Conservation (phyloP, 2,888 invertebrate genomes). For the Caenorhabditis sinica region DNA sequence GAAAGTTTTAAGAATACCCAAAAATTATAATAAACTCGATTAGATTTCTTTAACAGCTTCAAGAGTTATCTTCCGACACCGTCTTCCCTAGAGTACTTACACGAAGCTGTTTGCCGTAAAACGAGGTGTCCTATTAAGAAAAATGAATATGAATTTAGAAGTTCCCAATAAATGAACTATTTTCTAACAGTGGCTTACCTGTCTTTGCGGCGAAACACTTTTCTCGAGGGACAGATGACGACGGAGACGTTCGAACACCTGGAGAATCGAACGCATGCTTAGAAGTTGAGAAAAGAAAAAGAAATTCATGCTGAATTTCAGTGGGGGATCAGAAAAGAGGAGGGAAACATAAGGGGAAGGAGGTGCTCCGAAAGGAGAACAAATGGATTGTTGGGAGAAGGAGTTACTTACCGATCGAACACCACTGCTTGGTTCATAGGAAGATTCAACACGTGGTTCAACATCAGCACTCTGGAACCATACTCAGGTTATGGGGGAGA, state of each 20-base stretch:
- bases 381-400: constrained; percentile 3
- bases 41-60: constrained; percentile 36
- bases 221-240: constrained; percentile 81
- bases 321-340: too few species aligned
- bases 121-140: constrained; percentile 56
- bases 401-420: constrained; percentile 62
- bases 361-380: constrained; percentile 18
- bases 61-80: constrained; percentile 31
- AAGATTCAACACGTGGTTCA: constrained; percentile 70
- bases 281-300: constrained; percentile 56
- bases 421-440: constrained; percentile 60
- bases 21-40: constrained; percentile 9
- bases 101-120: constrained; percentile 62
- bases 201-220: constrained; percentile 73
- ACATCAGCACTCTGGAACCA: constrained; percentile 70
- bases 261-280: constrained; percentile 62
- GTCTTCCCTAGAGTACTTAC: constrained; percentile 35
- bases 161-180: constrained; percentile 1
- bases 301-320: constrained; percentile 52
- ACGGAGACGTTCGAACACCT: constrained; percentile 76
- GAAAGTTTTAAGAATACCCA: constrained; percentile 10
- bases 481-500: constrained; percentile 2
- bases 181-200: constrained; percentile 37
- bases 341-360: constrained; percentile 11
- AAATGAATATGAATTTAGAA: background rate